phyloP scores from a whole-genome alignment of 2,113 vertebrate species.

The Myocastor coypus region DNA sequence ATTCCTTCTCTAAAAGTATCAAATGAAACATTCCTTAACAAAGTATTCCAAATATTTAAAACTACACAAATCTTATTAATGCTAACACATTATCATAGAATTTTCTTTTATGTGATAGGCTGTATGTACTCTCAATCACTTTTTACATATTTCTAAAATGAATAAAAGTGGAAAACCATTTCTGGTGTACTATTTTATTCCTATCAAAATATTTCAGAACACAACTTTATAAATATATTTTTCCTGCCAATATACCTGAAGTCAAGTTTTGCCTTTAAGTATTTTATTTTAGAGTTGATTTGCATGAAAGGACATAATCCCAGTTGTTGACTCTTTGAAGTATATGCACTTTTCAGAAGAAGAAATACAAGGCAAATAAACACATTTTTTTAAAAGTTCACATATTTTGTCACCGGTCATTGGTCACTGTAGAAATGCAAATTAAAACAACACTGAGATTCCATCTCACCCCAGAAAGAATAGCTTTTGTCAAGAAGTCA shows the following conservation, averaged over 20 bases:
- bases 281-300: slow-evolving; percentile 83
- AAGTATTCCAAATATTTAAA: background rate
- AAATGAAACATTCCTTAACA: background rate
- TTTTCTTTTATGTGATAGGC: background rate
- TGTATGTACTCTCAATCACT: slow-evolving; percentile 49
- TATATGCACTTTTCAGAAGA: no score
- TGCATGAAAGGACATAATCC: slow-evolving; percentile 69
- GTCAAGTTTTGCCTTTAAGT: slow-evolving; percentile 68
- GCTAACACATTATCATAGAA: background rate
- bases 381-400: no score
- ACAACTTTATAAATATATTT: slow-evolving; percentile 43
- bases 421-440: no score
- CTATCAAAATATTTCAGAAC: background rate
- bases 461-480: no score
- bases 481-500: no score
- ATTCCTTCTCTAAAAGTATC: background rate
- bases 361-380: no score
- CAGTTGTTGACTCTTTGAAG: no score
- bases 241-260: slow-evolving; percentile 67
- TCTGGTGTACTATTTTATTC: slow-evolving; percentile 44
- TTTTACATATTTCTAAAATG: background rate
- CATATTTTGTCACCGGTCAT: no score
- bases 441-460: no score
- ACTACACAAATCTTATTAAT: background rate
- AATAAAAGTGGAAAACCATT: background rate